phyloP scores from a whole-genome alignment of 2,888 invertebrate genomes.

The Hipparchia semele region DNA sequence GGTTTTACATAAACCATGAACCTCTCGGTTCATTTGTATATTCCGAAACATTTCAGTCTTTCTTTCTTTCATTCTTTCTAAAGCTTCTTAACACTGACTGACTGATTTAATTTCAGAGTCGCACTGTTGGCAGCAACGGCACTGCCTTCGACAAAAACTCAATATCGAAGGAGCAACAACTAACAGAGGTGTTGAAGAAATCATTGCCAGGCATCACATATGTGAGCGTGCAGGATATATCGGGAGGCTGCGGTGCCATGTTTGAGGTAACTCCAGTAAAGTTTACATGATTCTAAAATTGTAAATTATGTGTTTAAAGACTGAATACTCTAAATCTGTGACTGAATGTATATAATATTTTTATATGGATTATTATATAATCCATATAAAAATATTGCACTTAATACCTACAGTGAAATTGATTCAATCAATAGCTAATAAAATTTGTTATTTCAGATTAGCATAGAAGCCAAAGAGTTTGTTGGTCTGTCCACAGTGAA shows the following conservation, averaged over 20 bases:
- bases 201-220: constrained; percentile 84
- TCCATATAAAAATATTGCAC: too few relatives aligned
- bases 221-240: constrained; percentile 87
- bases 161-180: constrained; percentile 65
- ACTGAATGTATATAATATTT: too few relatives aligned
- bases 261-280: constrained; percentile 80
- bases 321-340: too few relatives aligned
- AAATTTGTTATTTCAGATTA: constrained; percentile 59
- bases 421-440: too few relatives aligned
- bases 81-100: neutral
- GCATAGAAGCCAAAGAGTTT: constrained; percentile 87
- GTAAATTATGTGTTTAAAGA: too few relatives aligned
- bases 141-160: constrained; percentile 63
- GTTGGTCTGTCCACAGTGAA: constrained; percentile 87
- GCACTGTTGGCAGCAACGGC: constrained; percentile 52
- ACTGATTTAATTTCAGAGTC: constrained; percentile 45
- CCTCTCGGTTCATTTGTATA: neutral
- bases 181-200: constrained; percentile 61
- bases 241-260: constrained; percentile 93
- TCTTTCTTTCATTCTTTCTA: too few relatives aligned
- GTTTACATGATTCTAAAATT: too few relatives aligned
- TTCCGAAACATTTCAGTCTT: neutral
- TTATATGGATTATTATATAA: too few relatives aligned
- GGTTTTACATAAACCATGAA: neutral
- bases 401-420: too few relatives aligned